Evolutionary conservation across 2,888 invertebrate genomes (phyloP).

Genomic region (Pollenia amentaria): DNA sequence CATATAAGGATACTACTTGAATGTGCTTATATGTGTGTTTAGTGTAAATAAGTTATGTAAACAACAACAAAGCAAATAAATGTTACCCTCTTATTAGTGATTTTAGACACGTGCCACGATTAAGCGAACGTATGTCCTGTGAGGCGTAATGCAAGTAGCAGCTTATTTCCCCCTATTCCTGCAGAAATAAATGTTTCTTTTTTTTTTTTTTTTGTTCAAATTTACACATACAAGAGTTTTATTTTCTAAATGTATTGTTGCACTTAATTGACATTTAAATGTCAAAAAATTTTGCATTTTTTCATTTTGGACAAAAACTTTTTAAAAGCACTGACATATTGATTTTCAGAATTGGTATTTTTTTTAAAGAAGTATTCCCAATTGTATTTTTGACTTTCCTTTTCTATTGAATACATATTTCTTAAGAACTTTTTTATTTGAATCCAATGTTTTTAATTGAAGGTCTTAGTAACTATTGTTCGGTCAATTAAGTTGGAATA

Average conservation of each 20-base stretch:
- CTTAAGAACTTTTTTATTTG: too few relatives aligned
- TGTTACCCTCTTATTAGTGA: conserved; percentile 75
- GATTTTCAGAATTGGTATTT: too few relatives aligned
- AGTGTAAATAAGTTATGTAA: conserved; percentile 29
- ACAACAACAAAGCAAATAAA: conserved; percentile 33
- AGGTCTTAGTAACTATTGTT: too few relatives aligned
- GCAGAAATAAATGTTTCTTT: neutral
- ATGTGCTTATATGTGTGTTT: neutral
- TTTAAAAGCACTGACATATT: too few relatives aligned
- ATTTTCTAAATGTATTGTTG: conserved; percentile 26
- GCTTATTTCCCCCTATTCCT: neutral
- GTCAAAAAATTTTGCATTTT: neutral
- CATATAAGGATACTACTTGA: neutral
- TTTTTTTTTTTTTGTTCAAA: neutral
- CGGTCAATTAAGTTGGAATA: too few relatives aligned
- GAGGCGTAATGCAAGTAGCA: conserved; percentile 71
- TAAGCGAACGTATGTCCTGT: conserved; percentile 69
- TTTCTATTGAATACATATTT: too few relatives aligned
- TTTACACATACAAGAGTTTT: neutral
- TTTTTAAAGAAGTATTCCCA: too few relatives aligned
- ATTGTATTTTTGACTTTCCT: too few relatives aligned
- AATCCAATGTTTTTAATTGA: too few relatives aligned
- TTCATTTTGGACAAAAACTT: neutral
- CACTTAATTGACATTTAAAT: conserved; percentile 38
- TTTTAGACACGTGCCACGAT: conserved; percentile 76